Percentiles rank a stretch among this genome's conserved stretches.
These are phyloP conservation scores for Hypena proboscidalis DNA, from an alignment of 2,888 invertebrate species.

Conservation along the genomic window DNA sequence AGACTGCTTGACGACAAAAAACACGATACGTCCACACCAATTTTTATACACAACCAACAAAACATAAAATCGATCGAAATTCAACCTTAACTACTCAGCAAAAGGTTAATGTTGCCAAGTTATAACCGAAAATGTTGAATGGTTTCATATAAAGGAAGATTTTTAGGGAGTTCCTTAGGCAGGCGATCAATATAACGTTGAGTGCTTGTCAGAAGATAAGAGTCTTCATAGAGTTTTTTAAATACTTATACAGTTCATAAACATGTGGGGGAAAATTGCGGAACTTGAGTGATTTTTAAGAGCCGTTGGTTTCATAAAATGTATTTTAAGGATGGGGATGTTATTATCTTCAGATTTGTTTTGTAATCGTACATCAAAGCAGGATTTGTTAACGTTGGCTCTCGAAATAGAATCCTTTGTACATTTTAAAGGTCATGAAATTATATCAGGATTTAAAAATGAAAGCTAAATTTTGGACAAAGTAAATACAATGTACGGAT, in stretches of 20 bases:
- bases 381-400: not conserved
- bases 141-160: slow-evolving; percentile 38
- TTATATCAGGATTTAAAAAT: not conserved
- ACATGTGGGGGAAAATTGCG: slow-evolving; percentile 9
- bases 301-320: slow-evolving; percentile 1
- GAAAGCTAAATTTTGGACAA: not conserved
- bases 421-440: slow-evolving; percentile 2
- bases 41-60: slow-evolving; percentile 21
- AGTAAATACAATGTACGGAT: not conserved
- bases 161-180: slow-evolving; percentile 52
- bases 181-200: slow-evolving; percentile 58
- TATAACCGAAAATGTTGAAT: slow-evolving; percentile 5
- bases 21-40: slow-evolving; percentile 51
- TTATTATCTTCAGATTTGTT: not conserved
- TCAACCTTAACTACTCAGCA: slow-evolving; percentile 36
- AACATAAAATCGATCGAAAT: slow-evolving; percentile 18
- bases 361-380: not conserved
- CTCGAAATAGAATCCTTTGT: slow-evolving; percentile 2
- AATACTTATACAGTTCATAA: slow-evolving; percentile 38
- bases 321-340: not conserved
- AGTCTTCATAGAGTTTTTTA: slow-evolving; percentile 34
- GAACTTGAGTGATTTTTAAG: slow-evolving; percentile 3
- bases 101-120: slow-evolving; percentile 3
- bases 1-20: slow-evolving; percentile 45
- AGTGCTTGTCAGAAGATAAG: slow-evolving; percentile 55